Conservation (phyloP, 2,797 vertebrate genomes). For the Valencia hispanica region DNA sequence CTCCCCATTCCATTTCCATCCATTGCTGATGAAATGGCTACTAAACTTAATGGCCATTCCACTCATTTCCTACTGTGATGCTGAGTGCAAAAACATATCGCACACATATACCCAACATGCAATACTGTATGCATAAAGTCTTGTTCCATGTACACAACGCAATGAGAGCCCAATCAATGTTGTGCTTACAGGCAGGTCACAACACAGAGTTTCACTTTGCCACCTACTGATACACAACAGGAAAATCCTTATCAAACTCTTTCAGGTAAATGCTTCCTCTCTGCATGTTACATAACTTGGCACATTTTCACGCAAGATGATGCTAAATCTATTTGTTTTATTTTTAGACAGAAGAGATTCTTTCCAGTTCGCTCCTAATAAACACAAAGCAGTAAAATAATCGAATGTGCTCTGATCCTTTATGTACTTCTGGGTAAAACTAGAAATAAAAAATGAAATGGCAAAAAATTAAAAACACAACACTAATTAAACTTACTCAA, state of each 20-base stretch:
- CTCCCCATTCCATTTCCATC: constrained; percentile 24
- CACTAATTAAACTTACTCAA: constrained; percentile 85
- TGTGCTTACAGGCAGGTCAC: constrained; percentile 38
- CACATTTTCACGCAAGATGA: constrained; percentile 21
- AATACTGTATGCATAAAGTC: constrained; percentile 11
- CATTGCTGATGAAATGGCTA: constrained; percentile 33
- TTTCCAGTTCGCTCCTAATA: constrained; percentile 38
- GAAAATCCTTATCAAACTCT: constrained; percentile 54
- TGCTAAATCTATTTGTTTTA: constrained; percentile 51
- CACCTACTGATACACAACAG: constrained; percentile 52
- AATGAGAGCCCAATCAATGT: constrained; percentile 30
- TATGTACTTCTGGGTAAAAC: constrained; percentile 21
- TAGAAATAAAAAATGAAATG: constrained; percentile 17
- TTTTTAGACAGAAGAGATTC: constrained; percentile 64
- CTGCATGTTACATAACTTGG: constrained; percentile 28
- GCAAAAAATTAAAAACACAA: constrained; percentile 14
- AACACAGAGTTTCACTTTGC: constrained; percentile 50
- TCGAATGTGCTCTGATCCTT: constrained; percentile 27
- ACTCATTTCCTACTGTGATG: constrained; percentile 38
- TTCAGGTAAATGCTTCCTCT: constrained; percentile 47
- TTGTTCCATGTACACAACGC: constrained; percentile 6
- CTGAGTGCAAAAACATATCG: constrained; percentile 35
- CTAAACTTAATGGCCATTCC: constrained; percentile 26
- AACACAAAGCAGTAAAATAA: constrained; percentile 46
- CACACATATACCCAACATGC: constrained; percentile 28